Evolutionary conservation across 2,113 vertebrate species (phyloP), one percentile per base, ranked within the genome.

Genomic region (Gallinago media): DNA sequence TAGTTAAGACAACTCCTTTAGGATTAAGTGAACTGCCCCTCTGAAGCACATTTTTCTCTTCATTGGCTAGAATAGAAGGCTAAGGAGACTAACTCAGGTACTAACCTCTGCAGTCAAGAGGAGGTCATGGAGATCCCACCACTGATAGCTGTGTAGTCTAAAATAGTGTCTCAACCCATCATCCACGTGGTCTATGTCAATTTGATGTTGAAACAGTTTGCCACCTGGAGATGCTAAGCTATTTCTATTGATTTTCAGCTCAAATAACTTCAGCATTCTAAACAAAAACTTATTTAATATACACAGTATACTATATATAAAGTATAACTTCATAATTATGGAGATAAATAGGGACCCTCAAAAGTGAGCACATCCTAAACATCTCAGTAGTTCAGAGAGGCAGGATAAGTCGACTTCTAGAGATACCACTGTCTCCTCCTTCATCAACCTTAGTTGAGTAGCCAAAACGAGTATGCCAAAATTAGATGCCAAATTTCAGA

Each of bases 61-160:
- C 36, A 20, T 15, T 56, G 15, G 4, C 5, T 68, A 3, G 25
- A 61, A 66, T 11, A 54, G 22, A 71, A 73, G 5, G 21, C 26
- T 66, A 26, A 61, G 32, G 25, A 65, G 19, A 76, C 8, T 50
- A 68, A 59, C 19, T 40, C 26, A 23, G 7, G 29, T 42, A 6
- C 7, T 29, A 52, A 2, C 6, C 8, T 70, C 44, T 62, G 7
- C 31, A 71, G 15, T 52, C 50, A 18, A 44, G 46, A 85, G 38
- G 21, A 73, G 7, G 3, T 50, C 2, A 1, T 15, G 26, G n/a
- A 27, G 20, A 61, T 70, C 12, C 7, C n/a, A 67, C 6, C 10
- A n/a, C 6, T 1, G 0, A 42, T 71, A 46, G 11, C 7, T 26
- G 1, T 0, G 0, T 36, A 83, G 27, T 71, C 29, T 62, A 49